Evolutionary conservation across 2,888 invertebrate genomes (phyloP), one percentile per base, ranked within the genome.

Genomic region (Urechis unicinctus): DNA sequence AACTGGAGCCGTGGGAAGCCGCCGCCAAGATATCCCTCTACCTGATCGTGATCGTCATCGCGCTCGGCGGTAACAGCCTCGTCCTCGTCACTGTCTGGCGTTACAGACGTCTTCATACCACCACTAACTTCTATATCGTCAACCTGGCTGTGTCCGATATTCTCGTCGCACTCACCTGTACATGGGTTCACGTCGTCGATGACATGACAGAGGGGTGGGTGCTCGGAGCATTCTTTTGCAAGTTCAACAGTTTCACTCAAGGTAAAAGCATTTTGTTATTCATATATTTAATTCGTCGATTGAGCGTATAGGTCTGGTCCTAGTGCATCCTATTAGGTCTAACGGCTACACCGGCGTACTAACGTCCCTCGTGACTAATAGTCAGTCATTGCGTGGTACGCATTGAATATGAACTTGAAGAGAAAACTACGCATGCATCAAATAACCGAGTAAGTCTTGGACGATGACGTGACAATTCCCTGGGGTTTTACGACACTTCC

Each of bases 121-220:
- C 71, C 4, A 74, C 71, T 21, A 74, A 74, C 61, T 72, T 61
- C 55, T 73, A 73, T 63, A 66, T 74, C 47, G 66, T 71, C 25
- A 74, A 74, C 55, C 63, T 74, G 55, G 72, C 72, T 1, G 59
- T 73, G 5, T 67, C 71, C 0, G 73, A 74, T 52, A 61, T 74
- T 26, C 53, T 73, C 29, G 69, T 74, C 13, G 41, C 54, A 2
- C 28, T 48, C 36, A 22, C n/a, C 47, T 87, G 88, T 52, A 88
- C 90, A 0, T 86, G 86, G 83, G 85, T 90, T 67, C 86, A 88
- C 78, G 79, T 91, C 60, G 82, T 85, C 17, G 81, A 85, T 45
- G 87, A 90, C 72, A 84, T 88, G 67, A 88, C 85, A 68, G 89
- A 90, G 78, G 88, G 88, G 66, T 91, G 85, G 74, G 81, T 86